Conservation (phyloP, 1,140 invertebrate genomes). For the Drosophila kurseongensis region DNA sequence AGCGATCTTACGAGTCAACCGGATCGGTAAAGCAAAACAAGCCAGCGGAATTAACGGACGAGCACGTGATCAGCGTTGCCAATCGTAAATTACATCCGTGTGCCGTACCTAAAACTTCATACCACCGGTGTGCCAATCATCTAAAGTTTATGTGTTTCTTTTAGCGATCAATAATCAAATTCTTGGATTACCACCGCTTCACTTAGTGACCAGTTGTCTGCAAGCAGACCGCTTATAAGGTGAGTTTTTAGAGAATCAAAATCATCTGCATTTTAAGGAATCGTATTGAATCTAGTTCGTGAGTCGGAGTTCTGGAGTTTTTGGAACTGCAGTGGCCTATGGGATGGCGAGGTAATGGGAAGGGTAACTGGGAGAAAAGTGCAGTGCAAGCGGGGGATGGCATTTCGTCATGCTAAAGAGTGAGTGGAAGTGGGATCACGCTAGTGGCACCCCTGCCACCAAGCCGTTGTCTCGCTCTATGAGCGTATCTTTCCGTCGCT, state of each 20-base stretch:
- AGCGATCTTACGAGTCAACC: slow-evolving; percentile 34
- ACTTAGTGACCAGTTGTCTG: slow-evolving; percentile 43
- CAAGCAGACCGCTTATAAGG: slow-evolving; percentile 43
- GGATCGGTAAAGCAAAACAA: slow-evolving; percentile 60
- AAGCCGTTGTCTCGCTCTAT: slow-evolving; percentile 32
- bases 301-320: slow-evolving; percentile 34
- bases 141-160: slow-evolving; percentile 73
- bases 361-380: slow-evolving; percentile 30
- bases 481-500: slow-evolving; percentile 36
- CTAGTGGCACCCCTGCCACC: slow-evolving; percentile 25
- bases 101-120: slow-evolving; percentile 30
- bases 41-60: slow-evolving; percentile 33
- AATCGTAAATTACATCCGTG: slow-evolving; percentile 17
- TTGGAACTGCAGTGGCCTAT: background rate
- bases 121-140: slow-evolving; percentile 39
- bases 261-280: slow-evolving; percentile 6
- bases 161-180: slow-evolving; percentile 52
- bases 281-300: slow-evolving; percentile 4
- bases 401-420: slow-evolving; percentile 58
- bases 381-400: slow-evolving; percentile 54
- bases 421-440: slow-evolving; percentile 54
- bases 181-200: slow-evolving; percentile 65
- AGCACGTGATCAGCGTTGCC: slow-evolving; percentile 29
- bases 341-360: background rate
- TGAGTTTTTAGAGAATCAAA: slow-evolving; percentile 37